Conservation (phyloP, 2,113 vertebrate genomes). For the Pseudopodoces humilis region DNA sequence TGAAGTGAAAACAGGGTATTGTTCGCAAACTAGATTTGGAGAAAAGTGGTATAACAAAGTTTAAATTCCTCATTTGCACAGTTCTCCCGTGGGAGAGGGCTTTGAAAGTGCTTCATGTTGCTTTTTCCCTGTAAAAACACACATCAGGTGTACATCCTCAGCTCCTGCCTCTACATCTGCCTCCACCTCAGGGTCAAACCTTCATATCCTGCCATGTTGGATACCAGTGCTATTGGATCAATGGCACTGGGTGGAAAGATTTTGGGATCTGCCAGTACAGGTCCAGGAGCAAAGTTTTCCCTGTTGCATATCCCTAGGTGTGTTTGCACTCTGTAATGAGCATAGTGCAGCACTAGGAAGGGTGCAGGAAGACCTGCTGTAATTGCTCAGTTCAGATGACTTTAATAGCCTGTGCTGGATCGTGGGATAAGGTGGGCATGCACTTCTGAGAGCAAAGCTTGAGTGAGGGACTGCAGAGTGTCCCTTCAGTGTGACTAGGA, state of each 20-base stretch:
- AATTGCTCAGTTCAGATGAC: not conserved
- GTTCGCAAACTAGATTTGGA: not conserved
- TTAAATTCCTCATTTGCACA: not conserved
- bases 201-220: too few species aligned
- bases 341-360: not conserved
- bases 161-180: too few species aligned
- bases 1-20: not conserved
- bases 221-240: fast-evolving
- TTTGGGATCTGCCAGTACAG: not conserved
- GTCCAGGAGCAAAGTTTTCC: not conserved
- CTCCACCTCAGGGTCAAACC: too few species aligned
- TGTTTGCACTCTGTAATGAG: not conserved
- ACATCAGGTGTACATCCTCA: too few species aligned
- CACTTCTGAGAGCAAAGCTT: not conserved
- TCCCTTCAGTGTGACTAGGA: not conserved
- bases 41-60: not conserved
- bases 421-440: fast-evolving
- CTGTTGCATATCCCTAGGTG: not conserved
- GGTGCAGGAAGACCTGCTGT: not conserved
- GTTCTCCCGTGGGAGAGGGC: not conserved
- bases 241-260: not conserved
- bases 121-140: not conserved
- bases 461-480: fast-evolving
- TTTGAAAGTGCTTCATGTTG: not conserved
- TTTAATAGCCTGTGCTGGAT: not conserved